Evolutionary conservation across 2,113 vertebrate species (phyloP), one percentile per base, ranked within the genome.

Genomic region (Saimiri boliviensis): DNA sequence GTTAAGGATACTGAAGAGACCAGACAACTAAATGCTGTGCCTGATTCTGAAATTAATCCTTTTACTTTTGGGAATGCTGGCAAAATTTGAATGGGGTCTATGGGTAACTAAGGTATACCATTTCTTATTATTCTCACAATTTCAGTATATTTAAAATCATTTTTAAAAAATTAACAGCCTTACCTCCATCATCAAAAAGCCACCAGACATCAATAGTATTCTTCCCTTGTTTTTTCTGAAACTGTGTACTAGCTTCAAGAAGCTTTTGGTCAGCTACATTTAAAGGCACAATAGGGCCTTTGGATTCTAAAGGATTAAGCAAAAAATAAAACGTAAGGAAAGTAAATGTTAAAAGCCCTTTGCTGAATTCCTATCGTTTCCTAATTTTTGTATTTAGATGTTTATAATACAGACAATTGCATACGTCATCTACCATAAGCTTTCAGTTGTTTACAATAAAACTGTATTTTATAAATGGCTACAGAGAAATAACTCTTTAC

Each of bases 131-230:
- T 10, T 73, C 20, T 74, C 37, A 40, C 8, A 84, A 76, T 40
- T 49, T 73, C 10, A 95, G 27, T 68, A 86, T 17, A 76, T 83
- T 89, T 92, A 70, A 82, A 87, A 87, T 63, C 85, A 83, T 73
- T 68, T 68, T 40, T 45, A 0, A 58, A 95, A 80, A 92, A 81
- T 66, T 79, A 96, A 56, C 6, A 56, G 54, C 68, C 98, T 98
- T 98, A 99, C 99, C 99, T 97, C 99, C 99, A 91, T 99, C 99
- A 96, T 99, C 99, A 98, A 99, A 99, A 95, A 99, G 99, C 99
- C 99, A 99, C 99, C 99, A 99, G 21, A 99, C 99, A 6, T 99
- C 99, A 97, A 99, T 99, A 5, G 99, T 99, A 80, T 99, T 99
- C 98, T 99, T 99, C 63, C 99, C 99, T 98, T 99, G 99, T 93